phyloP scores from a whole-genome alignment of 1,140 invertebrate genomes.

The Drosophila sp. region DNA sequence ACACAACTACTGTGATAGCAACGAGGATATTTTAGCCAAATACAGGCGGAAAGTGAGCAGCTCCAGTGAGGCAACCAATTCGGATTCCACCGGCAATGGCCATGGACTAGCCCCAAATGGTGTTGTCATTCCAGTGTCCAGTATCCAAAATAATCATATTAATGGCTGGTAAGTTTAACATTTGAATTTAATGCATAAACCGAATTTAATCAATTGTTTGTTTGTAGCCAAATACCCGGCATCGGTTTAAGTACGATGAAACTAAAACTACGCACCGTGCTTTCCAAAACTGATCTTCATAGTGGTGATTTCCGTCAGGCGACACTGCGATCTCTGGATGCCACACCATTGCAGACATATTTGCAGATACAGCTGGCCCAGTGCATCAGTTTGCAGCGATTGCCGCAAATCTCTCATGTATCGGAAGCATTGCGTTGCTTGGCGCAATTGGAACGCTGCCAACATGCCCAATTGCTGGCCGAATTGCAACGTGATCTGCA shows the following conservation, averaged over 20 bases:
- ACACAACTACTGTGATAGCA: constrained; percentile 72
- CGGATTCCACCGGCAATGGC: constrained; percentile 78
- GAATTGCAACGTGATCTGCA: constrained; percentile 93
- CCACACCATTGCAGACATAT: constrained; percentile 84
- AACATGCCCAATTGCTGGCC: constrained; percentile 90
- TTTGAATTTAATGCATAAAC: too few relatives aligned
- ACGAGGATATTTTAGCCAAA: constrained; percentile 97
- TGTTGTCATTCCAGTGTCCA: not conserved
- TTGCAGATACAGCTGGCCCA: constrained; percentile 93
- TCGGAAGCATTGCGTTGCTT: constrained; percentile 91
- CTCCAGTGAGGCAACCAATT: constrained; percentile 84
- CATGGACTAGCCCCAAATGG: constrained; percentile 11
- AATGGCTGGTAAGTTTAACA: constrained; percentile 53
- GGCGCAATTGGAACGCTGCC: constrained; percentile 88
- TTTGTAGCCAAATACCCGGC: constrained; percentile 26
- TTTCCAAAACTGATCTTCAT: constrained; percentile 92
- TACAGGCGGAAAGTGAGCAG: constrained; percentile 92
- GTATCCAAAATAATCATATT: constrained; percentile 35
- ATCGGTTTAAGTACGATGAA: constrained; percentile 92
- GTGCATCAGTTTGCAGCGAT: constrained; percentile 93
- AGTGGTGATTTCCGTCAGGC: constrained; percentile 81
- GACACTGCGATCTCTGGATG: constrained; percentile 57
- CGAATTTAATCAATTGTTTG: too few relatives aligned
- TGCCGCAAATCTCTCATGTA: constrained; percentile 92
- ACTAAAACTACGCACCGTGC: constrained; percentile 94